A percentile compares a stretch with the other conserved stretches of the same genome.
Evolutionary conservation across 2,797 vertebrate species (phyloP).

Genomic region (Hylomyscus alleni): DNA sequence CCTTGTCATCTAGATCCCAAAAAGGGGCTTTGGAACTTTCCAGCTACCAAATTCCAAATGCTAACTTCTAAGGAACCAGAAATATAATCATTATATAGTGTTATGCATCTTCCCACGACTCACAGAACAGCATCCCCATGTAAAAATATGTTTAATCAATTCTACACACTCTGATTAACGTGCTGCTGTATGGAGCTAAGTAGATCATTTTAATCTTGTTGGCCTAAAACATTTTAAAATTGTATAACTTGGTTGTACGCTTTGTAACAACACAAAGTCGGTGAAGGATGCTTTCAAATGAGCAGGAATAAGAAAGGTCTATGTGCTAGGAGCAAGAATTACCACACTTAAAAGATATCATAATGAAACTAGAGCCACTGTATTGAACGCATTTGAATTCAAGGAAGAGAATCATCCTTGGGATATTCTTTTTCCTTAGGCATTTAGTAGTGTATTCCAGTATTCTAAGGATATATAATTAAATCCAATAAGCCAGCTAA

Average conservation of each 20-base stretch:
- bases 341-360: conserved; percentile 19
- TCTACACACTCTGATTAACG: conserved; percentile 62
- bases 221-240: conserved; percentile 72
- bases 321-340: conserved; percentile 6
- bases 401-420: conserved; percentile 24
- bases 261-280: conserved; percentile 54
- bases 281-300: conserved; percentile 72
- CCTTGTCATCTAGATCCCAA: background rate
- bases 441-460: conserved; percentile 25
- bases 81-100: background rate
- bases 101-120: background rate
- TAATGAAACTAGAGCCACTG: conserved; percentile 18
- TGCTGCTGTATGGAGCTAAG: conserved; percentile 56
- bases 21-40: background rate
- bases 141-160: conserved; percentile 55
- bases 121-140: background rate
- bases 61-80: background rate
- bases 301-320: conserved; percentile 23
- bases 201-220: conserved; percentile 70
- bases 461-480: conserved; percentile 57
- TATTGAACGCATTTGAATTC: conserved; percentile 39
- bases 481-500: conserved; percentile 52
- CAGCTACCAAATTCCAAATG: background rate
- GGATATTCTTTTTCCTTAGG: conserved; percentile 17
- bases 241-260: conserved; percentile 43